Conservation (phyloP, 1,140 invertebrate genomes). For the Aradophagus sp. region DNA sequence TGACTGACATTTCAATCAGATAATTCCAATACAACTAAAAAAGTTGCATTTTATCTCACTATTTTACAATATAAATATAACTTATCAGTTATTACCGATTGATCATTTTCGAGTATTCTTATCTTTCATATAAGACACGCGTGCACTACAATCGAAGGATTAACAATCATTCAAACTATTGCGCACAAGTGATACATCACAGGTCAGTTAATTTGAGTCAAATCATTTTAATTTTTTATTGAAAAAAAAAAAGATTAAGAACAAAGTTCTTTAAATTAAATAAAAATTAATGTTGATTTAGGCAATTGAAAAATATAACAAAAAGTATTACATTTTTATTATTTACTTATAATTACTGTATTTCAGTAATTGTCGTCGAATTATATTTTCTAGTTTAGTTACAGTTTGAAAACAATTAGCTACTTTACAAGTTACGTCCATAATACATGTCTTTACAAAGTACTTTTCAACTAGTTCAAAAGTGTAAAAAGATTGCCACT, state of each 20-base stretch:
- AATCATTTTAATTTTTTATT: too few relatives aligned
- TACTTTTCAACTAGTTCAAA: too few relatives aligned
- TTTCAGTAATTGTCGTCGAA: too few relatives aligned
- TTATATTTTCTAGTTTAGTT: too few relatives aligned
- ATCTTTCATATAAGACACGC: constrained; percentile 34
- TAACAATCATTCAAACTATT: constrained; percentile 50
- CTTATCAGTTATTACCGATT: constrained; percentile 50
- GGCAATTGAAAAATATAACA: too few relatives aligned
- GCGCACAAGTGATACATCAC: constrained; percentile 51
- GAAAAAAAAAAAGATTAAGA: too few relatives aligned
- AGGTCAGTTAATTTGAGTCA: constrained; percentile 47
- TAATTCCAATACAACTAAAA: constrained; percentile 29
- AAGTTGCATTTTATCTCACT: constrained; percentile 39
- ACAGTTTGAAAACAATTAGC: too few relatives aligned
- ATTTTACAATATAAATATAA: constrained; percentile 56
- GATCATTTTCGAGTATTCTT: constrained; percentile 53
- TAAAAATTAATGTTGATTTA: not conserved
- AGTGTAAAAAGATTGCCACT: too few relatives aligned
- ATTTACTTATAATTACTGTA: too few relatives aligned
- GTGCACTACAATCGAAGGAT: constrained; percentile 51
- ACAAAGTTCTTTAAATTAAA: not conserved
- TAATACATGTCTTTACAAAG: too few relatives aligned
- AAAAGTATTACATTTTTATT: too few relatives aligned
- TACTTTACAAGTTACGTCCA: too few relatives aligned
- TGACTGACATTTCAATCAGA: constrained; percentile 15